Percentiles rank a stretch among this genome's conserved stretches.
Conservation (phyloP, 2,113 vertebrate species). For the Eleginops maclovinus region DNA sequence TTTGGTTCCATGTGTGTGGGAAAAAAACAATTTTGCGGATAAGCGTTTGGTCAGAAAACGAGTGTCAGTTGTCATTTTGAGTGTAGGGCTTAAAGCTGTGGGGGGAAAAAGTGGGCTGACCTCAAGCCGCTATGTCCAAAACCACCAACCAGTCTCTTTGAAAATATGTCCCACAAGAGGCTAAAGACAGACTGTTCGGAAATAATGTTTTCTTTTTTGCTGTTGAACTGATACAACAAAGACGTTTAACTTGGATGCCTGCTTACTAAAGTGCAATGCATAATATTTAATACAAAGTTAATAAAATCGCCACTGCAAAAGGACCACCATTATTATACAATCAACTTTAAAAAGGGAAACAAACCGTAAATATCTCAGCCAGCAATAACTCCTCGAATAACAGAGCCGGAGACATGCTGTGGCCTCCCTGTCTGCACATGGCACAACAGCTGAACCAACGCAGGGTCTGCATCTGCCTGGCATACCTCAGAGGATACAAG, state of each 20-base stretch:
- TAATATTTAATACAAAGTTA: constrained; percentile 14
- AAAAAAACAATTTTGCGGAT: constrained; percentile 10
- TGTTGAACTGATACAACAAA: not conserved
- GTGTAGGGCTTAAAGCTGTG: not conserved
- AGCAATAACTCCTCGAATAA: constrained; percentile 56
- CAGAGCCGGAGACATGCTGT: constrained; percentile 44
- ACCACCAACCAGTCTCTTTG: constrained; percentile 42
- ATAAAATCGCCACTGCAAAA: not conserved
- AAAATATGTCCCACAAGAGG: constrained; percentile 18
- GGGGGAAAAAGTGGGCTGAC: constrained; percentile 39
- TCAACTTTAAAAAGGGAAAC: constrained; percentile 44
- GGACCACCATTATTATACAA: constrained; percentile 17
- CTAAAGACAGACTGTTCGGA: constrained; percentile 10
- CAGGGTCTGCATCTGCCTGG: constrained; percentile 37
- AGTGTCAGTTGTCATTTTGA: not conserved
- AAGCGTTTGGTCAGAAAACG: constrained; percentile 17
- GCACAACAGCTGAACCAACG: constrained; percentile 66
- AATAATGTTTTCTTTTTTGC: not conserved
- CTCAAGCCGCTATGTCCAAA: constrained; percentile 48
- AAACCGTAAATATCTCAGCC: constrained; percentile 52
- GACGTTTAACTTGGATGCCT: not conserved
- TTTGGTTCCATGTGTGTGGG: not conserved
- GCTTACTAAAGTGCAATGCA: constrained; percentile 14
- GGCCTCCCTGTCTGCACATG: constrained; percentile 43
- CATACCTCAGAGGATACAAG: constrained; percentile 56